Evolutionary conservation across 2,113 vertebrate genomes (phyloP).

Genomic region (Pyrgilauda ruficollis): DNA sequence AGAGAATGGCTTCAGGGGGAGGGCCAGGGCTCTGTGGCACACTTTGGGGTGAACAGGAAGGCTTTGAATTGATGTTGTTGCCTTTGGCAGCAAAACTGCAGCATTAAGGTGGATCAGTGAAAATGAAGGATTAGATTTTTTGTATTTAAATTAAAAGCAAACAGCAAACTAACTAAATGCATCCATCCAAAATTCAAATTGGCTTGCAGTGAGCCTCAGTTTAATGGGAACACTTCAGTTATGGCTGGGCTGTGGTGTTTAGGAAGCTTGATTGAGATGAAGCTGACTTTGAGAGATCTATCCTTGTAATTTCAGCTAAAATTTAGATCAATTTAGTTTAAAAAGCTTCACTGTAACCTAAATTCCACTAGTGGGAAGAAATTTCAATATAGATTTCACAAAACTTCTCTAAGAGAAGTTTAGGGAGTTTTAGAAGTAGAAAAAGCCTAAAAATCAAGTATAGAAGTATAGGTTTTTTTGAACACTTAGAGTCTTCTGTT

Average conservation of each 20-base stretch:
- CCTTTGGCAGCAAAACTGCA: background rate
- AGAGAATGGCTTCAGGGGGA: background rate
- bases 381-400: background rate
- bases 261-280: background rate
- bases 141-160: background rate
- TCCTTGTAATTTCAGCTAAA: constrained; percentile 16
- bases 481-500: background rate
- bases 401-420: background rate
- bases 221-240: background rate
- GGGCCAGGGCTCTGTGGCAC: background rate
- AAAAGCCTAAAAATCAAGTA: background rate
- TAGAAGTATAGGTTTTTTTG: background rate
- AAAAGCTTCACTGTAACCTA: background rate
- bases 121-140: background rate
- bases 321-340: constrained; percentile 8
- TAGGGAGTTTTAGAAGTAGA: background rate
- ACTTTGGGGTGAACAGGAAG: background rate
- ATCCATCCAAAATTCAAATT: background rate
- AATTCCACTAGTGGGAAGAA: background rate
- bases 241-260: background rate
- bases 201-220: background rate
- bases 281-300: background rate
- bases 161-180: background rate
- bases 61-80: background rate
- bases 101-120: background rate